Conservation (phyloP, 2,113 vertebrate genomes). For the Phrynosoma blainvillii region DNA sequence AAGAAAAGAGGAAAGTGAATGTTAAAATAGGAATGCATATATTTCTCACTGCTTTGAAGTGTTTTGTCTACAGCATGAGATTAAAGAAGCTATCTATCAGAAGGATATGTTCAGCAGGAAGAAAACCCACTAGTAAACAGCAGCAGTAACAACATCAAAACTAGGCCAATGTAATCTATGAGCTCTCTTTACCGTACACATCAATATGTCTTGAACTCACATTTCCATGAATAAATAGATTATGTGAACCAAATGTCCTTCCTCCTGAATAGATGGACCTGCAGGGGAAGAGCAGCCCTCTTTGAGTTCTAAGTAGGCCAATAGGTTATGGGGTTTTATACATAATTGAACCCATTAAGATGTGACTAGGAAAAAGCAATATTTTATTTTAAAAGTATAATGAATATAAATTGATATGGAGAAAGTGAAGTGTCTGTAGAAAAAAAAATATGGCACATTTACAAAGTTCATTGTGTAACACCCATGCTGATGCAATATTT, state of each 20-base stretch:
- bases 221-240: conserved; percentile 59
- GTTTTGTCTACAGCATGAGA: conserved; percentile 37
- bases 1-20: background rate
- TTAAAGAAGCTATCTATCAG: conserved; percentile 46
- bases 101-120: background rate
- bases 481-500: background rate
- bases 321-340: conserved; percentile 35
- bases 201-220: conserved; percentile 67
- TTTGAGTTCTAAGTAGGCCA: background rate
- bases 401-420: background rate
- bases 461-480: conserved; percentile 19
- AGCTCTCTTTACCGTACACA: conserved; percentile 57
- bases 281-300: conserved; percentile 39
- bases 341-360: conserved; percentile 34
- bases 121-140: conserved; percentile 35
- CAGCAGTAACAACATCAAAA: conserved; percentile 58
- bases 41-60: conserved; percentile 53
- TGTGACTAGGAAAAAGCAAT: background rate
- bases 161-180: conserved; percentile 64
- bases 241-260: conserved; percentile 57
- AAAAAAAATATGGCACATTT: conserved; percentile 20
- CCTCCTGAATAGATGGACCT: conserved; percentile 10
- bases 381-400: conserved; percentile 17
- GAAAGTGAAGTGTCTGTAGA: background rate
- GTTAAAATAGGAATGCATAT: background rate